Evolutionary conservation across 2,888 invertebrate genomes (phyloP), one percentile per base, ranked within the genome.

Genomic region (Oasisia sp.): DNA sequence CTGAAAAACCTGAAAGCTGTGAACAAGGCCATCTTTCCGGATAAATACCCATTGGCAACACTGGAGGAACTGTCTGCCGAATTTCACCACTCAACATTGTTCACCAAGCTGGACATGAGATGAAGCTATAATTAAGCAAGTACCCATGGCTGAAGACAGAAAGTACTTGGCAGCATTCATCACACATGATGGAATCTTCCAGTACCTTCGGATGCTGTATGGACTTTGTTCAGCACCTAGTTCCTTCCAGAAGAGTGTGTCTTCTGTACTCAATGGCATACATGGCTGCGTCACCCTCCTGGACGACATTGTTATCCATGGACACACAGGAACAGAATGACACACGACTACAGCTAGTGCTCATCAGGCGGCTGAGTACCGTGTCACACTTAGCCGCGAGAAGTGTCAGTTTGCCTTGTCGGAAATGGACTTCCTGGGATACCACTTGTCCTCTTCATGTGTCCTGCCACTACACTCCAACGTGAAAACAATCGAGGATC

Each of bases 1-100:
- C 38, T 38, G 38, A 38, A 38, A 38, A 38, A 38, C 38, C 38
- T 38, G 50, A 50, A 50, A 50, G 50, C 45, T 45, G 45, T 45
- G 9, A 45, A 45, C 45, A 45, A 45, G 45, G 45, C 50, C 50
- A 50, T 50, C 7, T 11, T 50, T 50, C 91, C 44, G 91, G 50
- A 92, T 45, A 92, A 44, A 91, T 58, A 92, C 32, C 74, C 56
- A 92, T 32, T 50, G 50, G 4, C 50, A 50, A 50, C 50, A 50
- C 1, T 50, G 50, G 50, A 50, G 50, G 50, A 50, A 89, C 11
- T 89, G 89, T 32, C 89, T 32, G 89, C 89, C 32, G 9, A 89
- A 8, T 89, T 89, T 32, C 32, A 89, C 89, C 32, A 32, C 89
- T 89, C 89, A 32, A 2, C 1, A 89, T 9, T 89, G 9, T 89